These are phyloP conservation scores for Heliconius ismenius DNA, from an alignment of 2,888 invertebrate species.

Conservation along the genomic window DNA sequence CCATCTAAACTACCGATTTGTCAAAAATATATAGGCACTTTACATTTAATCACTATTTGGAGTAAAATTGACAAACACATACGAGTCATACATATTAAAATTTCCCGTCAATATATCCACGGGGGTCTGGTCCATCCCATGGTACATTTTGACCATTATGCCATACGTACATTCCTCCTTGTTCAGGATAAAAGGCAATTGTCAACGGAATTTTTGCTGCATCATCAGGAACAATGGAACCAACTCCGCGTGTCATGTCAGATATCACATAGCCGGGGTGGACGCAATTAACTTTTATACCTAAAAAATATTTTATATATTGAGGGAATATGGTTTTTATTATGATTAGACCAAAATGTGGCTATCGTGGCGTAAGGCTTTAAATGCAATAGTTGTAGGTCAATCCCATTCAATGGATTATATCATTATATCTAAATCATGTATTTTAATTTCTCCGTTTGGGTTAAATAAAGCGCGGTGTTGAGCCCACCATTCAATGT, in stretches of 20 bases:
- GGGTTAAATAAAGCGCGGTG: too few relatives aligned
- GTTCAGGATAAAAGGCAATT: conserved; percentile 52
- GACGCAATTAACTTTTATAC: conserved; percentile 66
- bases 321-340: background rate
- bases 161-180: conserved; percentile 65
- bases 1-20: too few relatives aligned
- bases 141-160: conserved; percentile 60
- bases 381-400: too few relatives aligned
- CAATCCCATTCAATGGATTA: background rate
- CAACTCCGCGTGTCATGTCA: conserved; percentile 70
- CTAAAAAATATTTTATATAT: conserved; percentile 49
- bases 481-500: too few relatives aligned
- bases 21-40: too few relatives aligned
- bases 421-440: too few relatives aligned
- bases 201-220: conserved; percentile 55
- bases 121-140: conserved; percentile 71
- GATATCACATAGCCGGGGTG: conserved; percentile 75
- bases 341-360: background rate
- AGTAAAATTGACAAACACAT: background rate
- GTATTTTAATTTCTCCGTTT: too few relatives aligned
- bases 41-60: too few relatives aligned
- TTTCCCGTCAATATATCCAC: conserved; percentile 64
- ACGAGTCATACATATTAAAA: conserved; percentile 11
- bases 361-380: too few relatives aligned
- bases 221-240: conserved; percentile 57